These are phyloP conservation scores for Collichthys lucidus DNA, from an alignment of 2,113 vertebrate genomes.

Conservation along the genomic window DNA sequence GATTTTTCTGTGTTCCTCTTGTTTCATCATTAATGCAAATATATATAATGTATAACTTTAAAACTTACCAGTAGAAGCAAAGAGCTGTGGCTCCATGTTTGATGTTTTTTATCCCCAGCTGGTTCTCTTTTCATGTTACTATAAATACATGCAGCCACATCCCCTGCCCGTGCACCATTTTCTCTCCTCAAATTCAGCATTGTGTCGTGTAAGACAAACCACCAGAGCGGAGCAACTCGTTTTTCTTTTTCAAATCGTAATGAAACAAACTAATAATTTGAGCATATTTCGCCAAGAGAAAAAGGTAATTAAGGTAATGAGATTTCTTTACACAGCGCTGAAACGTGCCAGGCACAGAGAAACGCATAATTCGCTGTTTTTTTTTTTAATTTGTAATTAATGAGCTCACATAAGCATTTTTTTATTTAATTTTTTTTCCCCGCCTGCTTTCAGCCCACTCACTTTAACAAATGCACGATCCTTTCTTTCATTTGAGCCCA, in stretches of 20 bases:
- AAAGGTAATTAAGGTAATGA: slow-evolving; percentile 68
- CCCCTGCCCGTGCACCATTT: slow-evolving; percentile 23
- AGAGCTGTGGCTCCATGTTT: slow-evolving; percentile 38
- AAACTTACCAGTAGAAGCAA: not conserved
- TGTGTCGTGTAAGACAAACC: slow-evolving; percentile 33
- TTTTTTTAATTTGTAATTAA: slow-evolving; percentile 44
- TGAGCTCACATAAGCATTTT: slow-evolving; percentile 16
- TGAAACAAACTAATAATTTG: slow-evolving; percentile 62
- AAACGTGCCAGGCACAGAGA: slow-evolving; percentile 13
- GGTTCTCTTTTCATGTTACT: slow-evolving; percentile 40
- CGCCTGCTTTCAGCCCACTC: slow-evolving; percentile 3
- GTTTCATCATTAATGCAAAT: slow-evolving; percentile 9
- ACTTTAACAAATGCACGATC: slow-evolving; percentile 5
- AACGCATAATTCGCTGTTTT: slow-evolving; percentile 19
- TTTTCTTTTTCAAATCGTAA: slow-evolving; percentile 33
- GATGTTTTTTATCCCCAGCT: slow-evolving; percentile 40
- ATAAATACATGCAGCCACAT: slow-evolving; percentile 60
- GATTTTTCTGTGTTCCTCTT: not conserved
- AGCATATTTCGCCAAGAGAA: slow-evolving; percentile 54
- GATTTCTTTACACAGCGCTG: slow-evolving; percentile 39
- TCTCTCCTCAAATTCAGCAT: slow-evolving; percentile 16
- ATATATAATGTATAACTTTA: slow-evolving; percentile 6
- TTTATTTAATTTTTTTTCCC: not conserved
- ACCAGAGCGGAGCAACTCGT: not conserved
- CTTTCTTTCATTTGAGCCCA: slow-evolving; percentile 21